Conservation (phyloP, 2,888 invertebrate genomes). For the Cataglyphis cursor region DNA sequence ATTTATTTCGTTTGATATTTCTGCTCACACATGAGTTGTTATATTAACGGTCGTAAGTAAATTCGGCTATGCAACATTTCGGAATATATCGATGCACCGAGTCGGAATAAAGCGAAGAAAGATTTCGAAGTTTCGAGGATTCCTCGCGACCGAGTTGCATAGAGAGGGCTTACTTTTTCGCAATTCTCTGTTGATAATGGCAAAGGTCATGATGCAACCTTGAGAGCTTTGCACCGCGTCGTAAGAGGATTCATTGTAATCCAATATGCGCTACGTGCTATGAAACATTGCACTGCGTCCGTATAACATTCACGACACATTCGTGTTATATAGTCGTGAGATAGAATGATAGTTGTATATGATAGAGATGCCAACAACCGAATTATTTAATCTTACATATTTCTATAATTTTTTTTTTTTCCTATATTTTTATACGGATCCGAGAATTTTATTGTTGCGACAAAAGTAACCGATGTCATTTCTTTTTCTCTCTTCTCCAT, state of each 20-base stretch:
- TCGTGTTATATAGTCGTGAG: conserved; percentile 59
- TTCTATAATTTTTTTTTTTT: conserved; percentile 15
- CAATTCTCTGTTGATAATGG: conserved; percentile 64
- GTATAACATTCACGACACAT: conserved; percentile 58
- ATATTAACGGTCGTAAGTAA: background rate
- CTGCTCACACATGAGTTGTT: background rate
- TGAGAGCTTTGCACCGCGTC: conserved; percentile 72
- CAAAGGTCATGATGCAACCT: conserved; percentile 78
- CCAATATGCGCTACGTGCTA: conserved; percentile 82
- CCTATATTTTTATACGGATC: conserved; percentile 13
- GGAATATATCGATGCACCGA: conserved; percentile 6
- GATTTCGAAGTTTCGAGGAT: background rate
- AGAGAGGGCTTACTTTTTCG: conserved; percentile 47
- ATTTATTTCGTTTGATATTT: conserved; percentile 14
- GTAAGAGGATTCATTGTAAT: conserved; percentile 84
- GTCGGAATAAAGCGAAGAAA: conserved; percentile 14
- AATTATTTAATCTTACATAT: conserved; percentile 19
- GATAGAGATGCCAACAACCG: conserved; percentile 7
- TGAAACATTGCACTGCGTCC: conserved; percentile 45
- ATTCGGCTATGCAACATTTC: conserved; percentile 3
- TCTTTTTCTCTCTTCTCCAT: background rate
- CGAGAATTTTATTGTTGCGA: conserved; percentile 8
- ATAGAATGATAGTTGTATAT: conserved; percentile 42
- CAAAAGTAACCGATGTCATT: background rate
- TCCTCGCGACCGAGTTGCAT: conserved; percentile 7